Conservation (phyloP, 2,888 invertebrate genomes). For the Epirrhoe alternata region DNA sequence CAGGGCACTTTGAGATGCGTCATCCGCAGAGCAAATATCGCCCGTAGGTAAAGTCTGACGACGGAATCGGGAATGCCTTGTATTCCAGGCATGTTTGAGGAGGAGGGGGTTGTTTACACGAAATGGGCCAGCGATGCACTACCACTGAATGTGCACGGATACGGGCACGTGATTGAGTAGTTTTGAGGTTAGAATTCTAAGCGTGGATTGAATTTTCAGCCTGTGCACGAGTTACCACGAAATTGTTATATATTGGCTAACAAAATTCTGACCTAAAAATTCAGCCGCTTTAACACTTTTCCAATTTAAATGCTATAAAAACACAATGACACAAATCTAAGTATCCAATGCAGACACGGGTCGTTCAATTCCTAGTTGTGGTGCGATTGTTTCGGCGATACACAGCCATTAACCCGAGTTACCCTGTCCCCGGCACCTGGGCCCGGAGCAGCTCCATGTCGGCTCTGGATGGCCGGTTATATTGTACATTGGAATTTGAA, state of each 20-base stretch:
- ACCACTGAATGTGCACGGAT: constrained; percentile 33
- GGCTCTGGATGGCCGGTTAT: constrained; percentile 1
- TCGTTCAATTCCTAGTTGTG: constrained; percentile 9
- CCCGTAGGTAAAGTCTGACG: constrained; percentile 39
- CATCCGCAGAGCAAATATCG: constrained; percentile 43
- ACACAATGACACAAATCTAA: constrained; percentile 7
- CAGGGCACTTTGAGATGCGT: constrained; percentile 39
- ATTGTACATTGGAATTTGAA: constrained; percentile 13
- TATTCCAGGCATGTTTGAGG: constrained; percentile 47
- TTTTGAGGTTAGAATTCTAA: constrained; percentile 26
- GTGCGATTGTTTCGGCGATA: constrained; percentile 15
- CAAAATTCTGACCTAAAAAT: background rate
- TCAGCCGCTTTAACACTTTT: background rate
- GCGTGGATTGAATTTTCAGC: constrained; percentile 4
- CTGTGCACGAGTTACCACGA: background rate
- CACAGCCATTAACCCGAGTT: constrained; percentile 19
- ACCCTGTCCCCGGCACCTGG: constrained; percentile 18
- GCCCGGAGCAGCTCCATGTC: constrained; percentile 8
- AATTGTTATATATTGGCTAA: background rate
- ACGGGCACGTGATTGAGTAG: constrained; percentile 35
- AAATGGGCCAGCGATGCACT: constrained; percentile 44
- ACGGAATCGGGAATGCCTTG: constrained; percentile 44
- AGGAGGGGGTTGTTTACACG: constrained; percentile 41
- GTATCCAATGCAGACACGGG: constrained; percentile 13
- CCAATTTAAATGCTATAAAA: constrained; percentile 8